Base-by-base conservation (phyloP, 2,113 vertebrate genomes). In the Megaleporinus macrocephalus region DNA sequence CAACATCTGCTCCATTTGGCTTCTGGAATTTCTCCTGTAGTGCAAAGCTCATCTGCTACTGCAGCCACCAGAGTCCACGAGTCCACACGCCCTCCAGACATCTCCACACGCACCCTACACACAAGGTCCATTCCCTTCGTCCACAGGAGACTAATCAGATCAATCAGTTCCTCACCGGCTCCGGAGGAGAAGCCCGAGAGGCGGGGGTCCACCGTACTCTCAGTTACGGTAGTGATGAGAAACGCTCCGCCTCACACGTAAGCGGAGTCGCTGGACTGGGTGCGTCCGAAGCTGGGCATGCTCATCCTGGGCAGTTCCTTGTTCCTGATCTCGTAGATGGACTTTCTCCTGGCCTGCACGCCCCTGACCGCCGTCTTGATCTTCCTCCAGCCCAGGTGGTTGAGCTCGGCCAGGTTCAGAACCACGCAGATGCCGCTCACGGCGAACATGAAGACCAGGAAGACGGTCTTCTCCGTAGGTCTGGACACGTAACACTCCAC, bases 251-350 rank as follows among this genome's bases (percentile, higher is more conserved):
- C 47, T 81, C 92, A 97, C 86, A 97, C 96, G 84, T 97, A 97
- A 77, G 96, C 96, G 80, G 96, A 97, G 90, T 97, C 96, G 91
- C 96, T 97, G 78, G 96, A 97, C 88, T 97, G 96, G 92, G 95
- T 97, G 91, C 96, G 95, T 78, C 96, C 96, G 86, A 97, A 97
- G 90, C 95, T 96, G 71, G 96, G 96, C 91, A 96, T 95, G 87
- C 95, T 95, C 94, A 96, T 96, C 83, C 95, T 91, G 76, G 95
- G 95, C 83, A 96, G 88, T 89, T 97, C 96, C 86, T 96, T 97
- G 90, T 96, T 96, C 79, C 96, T 94, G 87, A 97, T 97, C 91
- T 97, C 96, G 44, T 96, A 96, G 88, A 97, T 95, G 41, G 96
- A 97, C 94, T 97, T 97, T 89, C 96, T 95, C 87, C 96, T 94